Conservation (phyloP, 2,113 vertebrate genomes). For the Gopherus flavomarginatus region DNA sequence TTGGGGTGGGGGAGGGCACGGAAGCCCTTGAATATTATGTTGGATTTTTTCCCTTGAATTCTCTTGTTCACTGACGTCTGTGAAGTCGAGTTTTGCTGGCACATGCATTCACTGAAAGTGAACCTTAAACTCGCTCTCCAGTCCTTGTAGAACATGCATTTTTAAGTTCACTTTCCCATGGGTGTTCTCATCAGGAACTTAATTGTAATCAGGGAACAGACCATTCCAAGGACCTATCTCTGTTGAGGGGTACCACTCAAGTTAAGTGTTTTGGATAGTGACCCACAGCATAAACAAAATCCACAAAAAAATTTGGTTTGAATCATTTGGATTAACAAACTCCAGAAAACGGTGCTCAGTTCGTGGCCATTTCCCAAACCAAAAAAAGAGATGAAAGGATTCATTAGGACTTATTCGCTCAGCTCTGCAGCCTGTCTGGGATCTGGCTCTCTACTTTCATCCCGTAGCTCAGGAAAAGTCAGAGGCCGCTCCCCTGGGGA, state of each 20-base stretch:
- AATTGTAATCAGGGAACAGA: not conserved
- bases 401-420: slow-evolving; percentile 75
- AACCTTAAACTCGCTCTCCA: not conserved
- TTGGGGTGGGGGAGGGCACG: not conserved
- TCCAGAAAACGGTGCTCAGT: slow-evolving; percentile 51
- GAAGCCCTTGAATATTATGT: not conserved
- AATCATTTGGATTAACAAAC: slow-evolving; percentile 11
- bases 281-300: not conserved
- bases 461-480: slow-evolving; percentile 65
- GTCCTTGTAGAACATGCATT: not conserved
- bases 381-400: slow-evolving; percentile 74
- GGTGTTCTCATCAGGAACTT: not conserved
- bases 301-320: not conserved
- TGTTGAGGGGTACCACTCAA: not conserved
- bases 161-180: not conserved
- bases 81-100: not conserved
- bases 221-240: not conserved
- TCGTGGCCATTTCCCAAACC: slow-evolving; percentile 55
- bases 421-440: slow-evolving; percentile 69
- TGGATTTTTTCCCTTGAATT: not conserved
- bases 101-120: not conserved
- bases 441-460: slow-evolving; percentile 67
- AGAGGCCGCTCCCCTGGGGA: slow-evolving; percentile 71
- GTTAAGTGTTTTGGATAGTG: not conserved
- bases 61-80: not conserved